Percentiles rank a stretch among this genome's conserved stretches.
Evolutionary conservation across 2,888 invertebrate species (phyloP).

Genomic region (Callinectes sapidus): DNA sequence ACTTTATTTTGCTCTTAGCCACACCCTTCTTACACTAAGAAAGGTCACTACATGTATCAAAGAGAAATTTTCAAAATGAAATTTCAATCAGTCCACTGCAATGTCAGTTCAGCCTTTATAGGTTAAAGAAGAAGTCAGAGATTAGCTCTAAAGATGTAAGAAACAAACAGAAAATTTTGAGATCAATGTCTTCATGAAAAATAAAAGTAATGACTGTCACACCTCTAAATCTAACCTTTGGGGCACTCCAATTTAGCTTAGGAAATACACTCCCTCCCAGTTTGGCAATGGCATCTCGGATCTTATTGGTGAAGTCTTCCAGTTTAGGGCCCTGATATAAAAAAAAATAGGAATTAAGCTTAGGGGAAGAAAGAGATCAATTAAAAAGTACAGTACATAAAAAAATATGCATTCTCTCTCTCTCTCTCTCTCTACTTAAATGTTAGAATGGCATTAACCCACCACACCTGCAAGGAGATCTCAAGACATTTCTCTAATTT

Average conservation of each 20-base stretch:
- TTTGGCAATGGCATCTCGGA: conserved; percentile 60
- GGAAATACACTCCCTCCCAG: conserved; percentile 80
- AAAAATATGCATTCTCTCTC: no score
- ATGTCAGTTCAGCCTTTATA: background rate
- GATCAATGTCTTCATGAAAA: background rate
- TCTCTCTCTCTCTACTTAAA: no score
- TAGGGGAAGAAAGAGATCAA: no score
- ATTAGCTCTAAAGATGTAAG: background rate
- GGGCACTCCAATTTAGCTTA: conserved; percentile 82
- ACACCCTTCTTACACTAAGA: no score
- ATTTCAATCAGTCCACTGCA: background rate
- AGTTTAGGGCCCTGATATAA: conserved; percentile 61
- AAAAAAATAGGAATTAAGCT: background rate
- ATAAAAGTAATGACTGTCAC: background rate
- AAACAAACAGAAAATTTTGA: background rate
- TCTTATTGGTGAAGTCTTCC: conserved; percentile 63
- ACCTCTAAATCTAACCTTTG: conserved; percentile 75
- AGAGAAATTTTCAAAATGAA: no score
- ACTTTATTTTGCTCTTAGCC: no score
- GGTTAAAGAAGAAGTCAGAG: background rate
- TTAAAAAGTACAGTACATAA: no score
- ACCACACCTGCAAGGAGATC: no score
- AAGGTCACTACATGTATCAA: no score
- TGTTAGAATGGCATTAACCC: no score
- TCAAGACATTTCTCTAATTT: no score